Conservation (phyloP, 53 echinoderm and acorn worm genomes). For the Patiria pectinifera region DNA sequence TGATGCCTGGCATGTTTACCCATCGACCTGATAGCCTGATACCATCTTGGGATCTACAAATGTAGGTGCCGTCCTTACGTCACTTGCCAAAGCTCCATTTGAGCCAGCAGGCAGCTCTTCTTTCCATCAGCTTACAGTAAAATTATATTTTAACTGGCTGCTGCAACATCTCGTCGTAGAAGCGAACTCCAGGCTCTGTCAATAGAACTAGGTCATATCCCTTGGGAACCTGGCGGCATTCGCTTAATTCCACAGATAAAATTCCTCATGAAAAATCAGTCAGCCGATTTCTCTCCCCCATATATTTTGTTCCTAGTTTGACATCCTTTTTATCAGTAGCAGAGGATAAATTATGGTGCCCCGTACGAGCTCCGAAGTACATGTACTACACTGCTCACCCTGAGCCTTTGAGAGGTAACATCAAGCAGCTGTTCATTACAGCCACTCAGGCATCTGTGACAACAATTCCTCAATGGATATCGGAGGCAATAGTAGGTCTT, state of each 20-base stretch:
- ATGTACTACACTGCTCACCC: neutral
- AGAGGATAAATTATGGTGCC: no score
- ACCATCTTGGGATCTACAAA: neutral
- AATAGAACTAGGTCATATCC: neutral
- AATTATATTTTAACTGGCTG: neutral
- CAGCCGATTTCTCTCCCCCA: neutral
- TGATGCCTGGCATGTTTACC: neutral
- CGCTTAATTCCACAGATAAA: neutral
- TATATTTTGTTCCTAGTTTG: neutral
- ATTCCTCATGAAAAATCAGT: neutral
- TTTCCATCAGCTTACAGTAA: neutral
- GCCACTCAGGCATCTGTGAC: neutral
- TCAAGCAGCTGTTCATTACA: neutral
- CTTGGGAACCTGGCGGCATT: neutral
- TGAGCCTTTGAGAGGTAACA: neutral
- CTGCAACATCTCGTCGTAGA: neutral
- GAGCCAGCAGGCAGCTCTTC: neutral
- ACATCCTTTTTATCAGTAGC: no score
- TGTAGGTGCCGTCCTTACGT: neutral
- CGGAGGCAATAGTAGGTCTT: neutral
- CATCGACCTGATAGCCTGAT: neutral
- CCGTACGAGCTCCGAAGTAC: no score
- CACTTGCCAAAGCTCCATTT: neutral
- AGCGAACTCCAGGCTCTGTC: neutral
- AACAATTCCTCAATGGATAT: neutral